A percentile compares a stretch with the other conserved stretches of the same genome.
Conservation (phyloP, 1,140 invertebrate species). For the Atta colombica region DNA sequence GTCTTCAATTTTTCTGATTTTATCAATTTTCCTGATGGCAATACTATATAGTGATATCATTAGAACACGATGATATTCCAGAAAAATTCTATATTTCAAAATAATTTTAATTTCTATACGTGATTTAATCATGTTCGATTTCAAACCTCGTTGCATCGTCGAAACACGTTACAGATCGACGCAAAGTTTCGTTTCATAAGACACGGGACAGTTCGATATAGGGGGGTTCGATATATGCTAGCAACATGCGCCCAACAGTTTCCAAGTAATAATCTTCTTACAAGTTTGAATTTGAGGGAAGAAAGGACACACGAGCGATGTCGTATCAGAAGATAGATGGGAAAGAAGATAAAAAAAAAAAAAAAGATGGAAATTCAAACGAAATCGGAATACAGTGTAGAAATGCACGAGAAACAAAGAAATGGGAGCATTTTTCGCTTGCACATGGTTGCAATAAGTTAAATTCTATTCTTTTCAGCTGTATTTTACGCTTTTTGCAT, state of each 20-base stretch:
- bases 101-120: neutral
- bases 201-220: constrained; percentile 13
- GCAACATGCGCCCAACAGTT: constrained; percentile 4
- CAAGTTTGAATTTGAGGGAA: constrained; percentile 4
- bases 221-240: too few relatives aligned
- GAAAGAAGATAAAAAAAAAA: neutral
- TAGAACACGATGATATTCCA: neutral
- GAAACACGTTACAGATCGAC: constrained; percentile 4
- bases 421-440: constrained; percentile 11
- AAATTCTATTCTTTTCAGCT: constrained; percentile 35
- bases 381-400: neutral
- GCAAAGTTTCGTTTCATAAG: constrained; percentile 14
- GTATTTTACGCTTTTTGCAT: constrained; percentile 41
- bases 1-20: too few relatives aligned
- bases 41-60: neutral
- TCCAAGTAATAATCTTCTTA: constrained; percentile 53
- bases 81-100: constrained; percentile 19
- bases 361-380: neutral
- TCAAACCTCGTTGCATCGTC: constrained; percentile 21
- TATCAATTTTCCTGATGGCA: too few relatives aligned
- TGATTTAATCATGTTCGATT: constrained; percentile 24
- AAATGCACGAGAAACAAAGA: constrained; percentile 21
- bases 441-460: constrained; percentile 48
- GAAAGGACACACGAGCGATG: neutral
- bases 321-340: neutral